Evolutionary conservation across 2,113 vertebrate species (phyloP).

Genomic region (Megaptera novaeangliae): DNA sequence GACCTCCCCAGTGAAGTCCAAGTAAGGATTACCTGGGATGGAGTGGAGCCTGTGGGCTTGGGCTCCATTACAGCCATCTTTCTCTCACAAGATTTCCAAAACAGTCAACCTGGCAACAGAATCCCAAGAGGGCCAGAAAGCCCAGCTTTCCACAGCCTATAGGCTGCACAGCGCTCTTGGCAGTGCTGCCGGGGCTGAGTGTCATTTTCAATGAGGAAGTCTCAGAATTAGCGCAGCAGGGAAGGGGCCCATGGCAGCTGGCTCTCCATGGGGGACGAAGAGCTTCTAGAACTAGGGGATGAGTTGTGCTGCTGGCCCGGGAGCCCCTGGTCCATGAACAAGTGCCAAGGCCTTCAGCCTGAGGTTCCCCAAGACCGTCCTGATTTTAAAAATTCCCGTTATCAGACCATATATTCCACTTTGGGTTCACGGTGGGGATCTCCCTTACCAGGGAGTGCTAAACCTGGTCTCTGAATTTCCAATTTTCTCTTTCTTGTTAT

Average conservation of each 20-base stretch:
- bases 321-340: neutral
- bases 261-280: neutral
- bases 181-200: neutral
- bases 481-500: neutral
- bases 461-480: neutral
- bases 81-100: neutral
- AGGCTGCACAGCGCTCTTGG: neutral
- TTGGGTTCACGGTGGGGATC: fast-evolving
- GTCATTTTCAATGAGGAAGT: neutral
- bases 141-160: neutral
- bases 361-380: neutral
- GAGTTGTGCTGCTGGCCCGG: neutral
- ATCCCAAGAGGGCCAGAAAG: neutral
- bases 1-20: neutral
- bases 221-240: neutral
- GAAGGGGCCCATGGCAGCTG: neutral
- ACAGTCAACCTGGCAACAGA: neutral
- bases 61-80: neutral
- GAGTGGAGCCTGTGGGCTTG: neutral
- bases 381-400: neutral
- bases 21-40: conserved; percentile 45
- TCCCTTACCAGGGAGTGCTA: neutral
- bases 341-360: neutral
- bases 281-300: neutral
- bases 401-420: neutral